Evolutionary conservation across 2,888 invertebrate genomes (phyloP), one percentile per base, ranked within the genome.

Genomic region (Eurytoma californica): DNA sequence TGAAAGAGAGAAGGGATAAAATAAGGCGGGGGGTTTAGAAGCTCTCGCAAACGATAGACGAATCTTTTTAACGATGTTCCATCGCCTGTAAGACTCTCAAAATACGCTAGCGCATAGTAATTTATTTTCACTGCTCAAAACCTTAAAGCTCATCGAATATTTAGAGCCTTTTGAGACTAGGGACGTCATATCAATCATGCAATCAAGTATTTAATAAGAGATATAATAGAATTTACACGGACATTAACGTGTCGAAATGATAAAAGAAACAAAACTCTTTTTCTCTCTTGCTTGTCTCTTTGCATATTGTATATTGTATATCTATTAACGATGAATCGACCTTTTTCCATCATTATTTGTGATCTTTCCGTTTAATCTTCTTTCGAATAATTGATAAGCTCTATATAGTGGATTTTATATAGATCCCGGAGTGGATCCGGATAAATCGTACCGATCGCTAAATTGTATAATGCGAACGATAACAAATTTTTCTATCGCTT

Each of bases 151-250:
- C 83, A 84, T 85, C 82, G 83, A 83, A 77, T 80, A 72, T 75
- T 77, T 79, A 79, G 72, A 79, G 76, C 72, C 79, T 80, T 77
- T 60, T 67, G 58, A 76, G 83, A 83, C 83, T 86, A 86, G 84
- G 84, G 85, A 86, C 84, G 84, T 88, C 88, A 89, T 89, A 89
- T 89, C 88, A 88, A 87, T 85, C 86, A 86, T 86, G 84, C 86
- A 88, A 88, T 87, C 85, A 86, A 86, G 79, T 86, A 86, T 87
- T 81, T 86, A 83, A 85, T 82, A 84, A 83, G 81, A 83, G 81
- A 79, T 49, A 73, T 72, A 39, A 39, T 39, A 80, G 66, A 74
- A 80, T 74, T 72, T 77, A 74, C 66, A 66, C 55, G 65, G 57
- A 63, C 67, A 60, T 28, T 39, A 39, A 61, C 14, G 66, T 80